A percentile compares a stretch with the other conserved stretches of the same genome.
phyloP scores from a whole-genome alignment of 1,140 invertebrate species.

The Temnothorax nylanderi region DNA sequence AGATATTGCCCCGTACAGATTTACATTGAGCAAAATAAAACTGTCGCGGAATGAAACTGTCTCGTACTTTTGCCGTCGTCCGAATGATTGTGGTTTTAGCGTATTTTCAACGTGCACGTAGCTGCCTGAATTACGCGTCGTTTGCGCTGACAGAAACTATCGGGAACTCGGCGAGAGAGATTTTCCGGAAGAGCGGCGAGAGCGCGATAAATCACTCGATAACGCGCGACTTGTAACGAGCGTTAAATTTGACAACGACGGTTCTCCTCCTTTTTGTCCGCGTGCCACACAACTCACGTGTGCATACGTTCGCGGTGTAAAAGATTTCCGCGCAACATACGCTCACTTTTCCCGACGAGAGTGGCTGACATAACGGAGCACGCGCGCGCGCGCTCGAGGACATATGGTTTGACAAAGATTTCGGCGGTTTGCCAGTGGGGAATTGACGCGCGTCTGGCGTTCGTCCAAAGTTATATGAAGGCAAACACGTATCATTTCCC shows the following conservation, averaged over 20 bases:
- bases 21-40: background rate
- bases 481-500: constrained; percentile 69
- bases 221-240: background rate
- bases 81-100: background rate
- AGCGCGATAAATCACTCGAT: constrained; percentile 42
- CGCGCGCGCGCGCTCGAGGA: constrained; percentile 11
- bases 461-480: constrained; percentile 72
- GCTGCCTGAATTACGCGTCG: constrained; percentile 18
- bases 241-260: constrained; percentile 67
- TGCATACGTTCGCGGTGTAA: background rate
- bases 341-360: constrained; percentile 57
- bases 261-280: constrained; percentile 29
- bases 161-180: background rate
- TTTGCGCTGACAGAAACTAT: background rate
- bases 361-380: constrained; percentile 54
- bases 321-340: background rate
- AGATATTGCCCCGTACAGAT: background rate
- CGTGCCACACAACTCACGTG: constrained; percentile 4
- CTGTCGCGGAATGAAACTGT: background rate
- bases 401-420: constrained; percentile 72
- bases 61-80: background rate
- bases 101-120: background rate
- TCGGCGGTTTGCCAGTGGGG: constrained; percentile 71
- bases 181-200: constrained; percentile 39
- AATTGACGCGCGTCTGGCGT: constrained; percentile 69